Base-by-base conservation (phyloP, 2,888 invertebrate species). In the Machimus atricapillus region DNA sequence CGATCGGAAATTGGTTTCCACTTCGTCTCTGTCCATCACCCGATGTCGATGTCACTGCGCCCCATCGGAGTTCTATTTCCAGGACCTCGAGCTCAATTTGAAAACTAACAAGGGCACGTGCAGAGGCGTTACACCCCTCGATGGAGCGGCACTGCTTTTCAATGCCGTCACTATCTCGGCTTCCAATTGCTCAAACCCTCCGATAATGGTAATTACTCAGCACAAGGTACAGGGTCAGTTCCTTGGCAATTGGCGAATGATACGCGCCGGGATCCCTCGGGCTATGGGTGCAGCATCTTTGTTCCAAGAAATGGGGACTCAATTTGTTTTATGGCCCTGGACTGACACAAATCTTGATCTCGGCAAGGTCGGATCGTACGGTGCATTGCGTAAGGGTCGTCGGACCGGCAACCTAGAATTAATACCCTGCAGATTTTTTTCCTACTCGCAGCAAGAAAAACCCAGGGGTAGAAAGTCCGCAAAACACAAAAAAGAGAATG, bases 191-290 rank as follows among this genome's bases (percentile, higher is more conserved):
- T 79, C 79, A 79, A 52, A 46, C 79, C 12, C 7, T 8, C 52
- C 52, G 23, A 79, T 79, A 79, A 79, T 46, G 79, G 79, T 79
- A 79, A 79, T 79, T 79, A 79, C 79, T 79, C 6, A 9, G 27
- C 9, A 27, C 31, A 31, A 14, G 52, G 52, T 79, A 23, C 19
- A 52, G 79, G 79, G 79, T 79, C 79, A 79, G 79, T 79, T 52
- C n/a, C 79, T 52, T 79, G 27, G 16, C 78, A 79, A 31, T 79
- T 52, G 79, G 23, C 14, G 27, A 78, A 78, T 78, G 43, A 46
- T 78, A 43, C 46, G 27, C 78, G 46, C 23, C 43, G 23, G 46
- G 14, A 5, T 43, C 46, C 27, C 46, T 27, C 19, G n/a, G 7
- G 78, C 43, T n/a, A 1, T 7, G 52, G 16, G 5, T 78, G 27